A percentile compares a stretch with the other conserved stretches of the same genome.
Evolutionary conservation across 2,888 invertebrate genomes (phyloP).

Genomic region (Steinernema hermaphroditum): DNA sequence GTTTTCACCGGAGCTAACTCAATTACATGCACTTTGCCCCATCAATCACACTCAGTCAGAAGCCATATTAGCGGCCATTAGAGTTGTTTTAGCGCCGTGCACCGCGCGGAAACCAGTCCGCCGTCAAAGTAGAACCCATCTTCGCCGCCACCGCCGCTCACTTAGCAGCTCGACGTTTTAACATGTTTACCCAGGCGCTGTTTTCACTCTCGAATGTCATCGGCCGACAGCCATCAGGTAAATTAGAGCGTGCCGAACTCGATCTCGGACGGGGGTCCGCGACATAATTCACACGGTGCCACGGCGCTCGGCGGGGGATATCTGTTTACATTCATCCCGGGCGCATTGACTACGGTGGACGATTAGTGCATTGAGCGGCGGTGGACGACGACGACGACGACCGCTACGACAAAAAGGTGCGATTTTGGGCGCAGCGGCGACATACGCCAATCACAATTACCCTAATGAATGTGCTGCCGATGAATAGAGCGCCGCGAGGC

Average conservation of each 20-base stretch:
- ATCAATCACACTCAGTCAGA: background rate
- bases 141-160: background rate
- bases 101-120: background rate
- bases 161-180: slow-evolving; percentile 3
- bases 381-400: background rate
- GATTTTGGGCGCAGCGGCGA: slow-evolving; percentile 23
- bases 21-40: too few species aligned
- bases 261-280: background rate
- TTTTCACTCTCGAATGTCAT: slow-evolving; percentile 9
- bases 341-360: slow-evolving; percentile 6
- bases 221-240: background rate
- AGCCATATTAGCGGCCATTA: slow-evolving; percentile 21
- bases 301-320: slow-evolving; percentile 17
- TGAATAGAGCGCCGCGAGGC: slow-evolving; percentile 28
- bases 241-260: slow-evolving; percentile 13
- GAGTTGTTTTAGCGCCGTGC: background rate
- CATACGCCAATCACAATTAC: slow-evolving; percentile 26
- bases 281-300: background rate
- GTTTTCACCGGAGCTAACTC: too few species aligned
- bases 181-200: slow-evolving; percentile 22
- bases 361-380: slow-evolving; percentile 6
- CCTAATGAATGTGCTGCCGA: slow-evolving; percentile 24
- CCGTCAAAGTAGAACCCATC: background rate
- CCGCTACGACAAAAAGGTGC: slow-evolving; percentile 19
- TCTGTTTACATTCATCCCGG: slow-evolving; percentile 11